Evolutionary conservation across 1,140 invertebrate species (phyloP).

Genomic region (Linepithema humile): DNA sequence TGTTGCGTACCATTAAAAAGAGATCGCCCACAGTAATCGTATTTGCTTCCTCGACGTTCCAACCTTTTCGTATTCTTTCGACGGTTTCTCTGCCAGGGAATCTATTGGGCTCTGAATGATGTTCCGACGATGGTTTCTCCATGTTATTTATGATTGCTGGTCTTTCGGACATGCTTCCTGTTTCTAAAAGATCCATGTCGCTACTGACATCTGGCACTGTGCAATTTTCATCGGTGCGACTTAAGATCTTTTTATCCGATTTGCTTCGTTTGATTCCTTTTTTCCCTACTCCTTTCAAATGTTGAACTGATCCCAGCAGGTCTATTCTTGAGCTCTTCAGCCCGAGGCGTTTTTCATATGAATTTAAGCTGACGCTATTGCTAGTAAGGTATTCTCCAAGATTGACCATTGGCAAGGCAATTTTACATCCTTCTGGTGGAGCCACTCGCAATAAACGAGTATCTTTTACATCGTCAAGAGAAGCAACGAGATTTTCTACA

Average conservation of each 20-base stretch:
- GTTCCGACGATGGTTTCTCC: conserved; percentile 70
- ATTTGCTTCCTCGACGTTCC: conserved; percentile 90
- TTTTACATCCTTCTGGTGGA: conserved; percentile 85
- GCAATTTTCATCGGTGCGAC: conserved; percentile 69
- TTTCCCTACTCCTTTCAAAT: conserved; percentile 81
- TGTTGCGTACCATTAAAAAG: conserved; percentile 90
- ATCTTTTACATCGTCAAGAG: conserved; percentile 69
- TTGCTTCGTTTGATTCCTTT: conserved; percentile 82
- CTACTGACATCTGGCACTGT: conserved; percentile 78
- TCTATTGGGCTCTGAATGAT: conserved; percentile 72
- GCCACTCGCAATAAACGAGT: conserved; percentile 82
- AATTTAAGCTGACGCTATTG: conserved; percentile 89
- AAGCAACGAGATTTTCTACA: conserved; percentile 53
- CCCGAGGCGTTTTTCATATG: conserved; percentile 89
- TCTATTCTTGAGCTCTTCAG: conserved; percentile 82
- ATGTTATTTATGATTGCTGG: conserved; percentile 46
- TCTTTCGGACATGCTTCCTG: conserved; percentile 73
- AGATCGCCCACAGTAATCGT: conserved; percentile 94
- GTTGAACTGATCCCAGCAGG: conserved; percentile 80
- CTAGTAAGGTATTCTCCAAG: conserved; percentile 90
- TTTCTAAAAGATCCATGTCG: conserved; percentile 79
- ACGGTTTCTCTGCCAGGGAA: conserved; percentile 84
- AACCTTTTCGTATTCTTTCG: conserved; percentile 89
- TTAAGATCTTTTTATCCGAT: conserved; percentile 76
- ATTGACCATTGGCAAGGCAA: conserved; percentile 89